Evolutionary conservation across 2,797 vertebrate species (phyloP).

Genomic region (Pipistrellus kuhlii): DNA sequence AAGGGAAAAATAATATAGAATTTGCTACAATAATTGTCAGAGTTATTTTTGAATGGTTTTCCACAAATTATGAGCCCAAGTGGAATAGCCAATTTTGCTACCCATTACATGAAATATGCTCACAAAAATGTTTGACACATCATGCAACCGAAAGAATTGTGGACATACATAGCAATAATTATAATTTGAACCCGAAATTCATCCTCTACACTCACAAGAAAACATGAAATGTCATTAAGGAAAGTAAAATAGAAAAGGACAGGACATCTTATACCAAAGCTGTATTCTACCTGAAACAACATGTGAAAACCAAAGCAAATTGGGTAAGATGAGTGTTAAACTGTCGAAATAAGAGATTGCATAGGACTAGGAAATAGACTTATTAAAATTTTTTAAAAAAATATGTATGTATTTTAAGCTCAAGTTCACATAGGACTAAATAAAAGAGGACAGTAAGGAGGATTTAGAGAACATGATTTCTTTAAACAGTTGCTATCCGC

Average conservation of each 20-base stretch:
- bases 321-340: constrained; percentile 13
- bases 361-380: not conserved
- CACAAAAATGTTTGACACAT: not conserved
- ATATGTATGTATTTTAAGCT: not conserved
- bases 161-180: not conserved
- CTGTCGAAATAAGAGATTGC: not conserved
- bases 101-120: constrained; percentile 23
- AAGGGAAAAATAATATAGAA: constrained; percentile 7
- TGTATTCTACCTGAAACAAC: constrained; percentile 8
- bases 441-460: not conserved
- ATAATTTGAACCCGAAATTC: not conserved
- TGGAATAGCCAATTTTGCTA: not conserved
- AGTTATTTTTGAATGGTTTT: constrained; percentile 13
- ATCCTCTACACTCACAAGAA: constrained; percentile 13
- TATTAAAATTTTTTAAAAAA: constrained; percentile 15
- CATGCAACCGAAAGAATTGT: not conserved
- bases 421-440: not conserved
- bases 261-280: not conserved
- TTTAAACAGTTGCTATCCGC: not conserved
- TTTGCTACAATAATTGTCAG: not conserved
- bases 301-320: constrained; percentile 16
- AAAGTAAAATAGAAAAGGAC: constrained; percentile 6
- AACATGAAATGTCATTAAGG: constrained; percentile 45
- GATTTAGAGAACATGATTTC: not conserved
- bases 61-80: not conserved